Evolutionary conservation across 2,797 vertebrate genomes (phyloP).

Genomic region (Threskiornis aethiopicus): DNA sequence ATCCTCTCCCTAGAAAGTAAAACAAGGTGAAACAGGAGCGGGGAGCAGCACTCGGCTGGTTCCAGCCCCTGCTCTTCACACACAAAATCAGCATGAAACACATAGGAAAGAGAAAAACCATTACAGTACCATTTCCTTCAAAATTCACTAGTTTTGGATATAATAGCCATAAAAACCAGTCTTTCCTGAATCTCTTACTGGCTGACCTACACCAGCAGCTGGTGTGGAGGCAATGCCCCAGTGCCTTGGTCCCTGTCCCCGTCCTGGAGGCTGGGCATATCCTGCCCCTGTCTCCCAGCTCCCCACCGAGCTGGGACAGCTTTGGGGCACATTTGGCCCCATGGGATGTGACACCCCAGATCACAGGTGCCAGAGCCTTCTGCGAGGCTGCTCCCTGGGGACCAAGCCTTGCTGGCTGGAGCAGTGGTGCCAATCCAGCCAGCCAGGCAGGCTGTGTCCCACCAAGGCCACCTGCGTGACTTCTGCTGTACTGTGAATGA

Average conservation of each 20-base stretch:
- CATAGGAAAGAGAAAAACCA: not conserved
- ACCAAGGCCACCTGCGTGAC: not conserved
- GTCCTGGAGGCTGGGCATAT: not conserved
- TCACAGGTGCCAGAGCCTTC: not conserved
- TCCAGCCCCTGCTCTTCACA: not conserved
- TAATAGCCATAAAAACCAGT: not conserved
- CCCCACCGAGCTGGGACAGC: rapidly evolving
- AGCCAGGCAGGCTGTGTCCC: not conserved
- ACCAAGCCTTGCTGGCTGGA: not conserved
- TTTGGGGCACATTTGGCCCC: too few species aligned
- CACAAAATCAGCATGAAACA: not conserved
- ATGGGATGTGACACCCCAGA: not conserved
- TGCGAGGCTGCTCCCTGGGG: not conserved
- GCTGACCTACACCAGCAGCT: not conserved
- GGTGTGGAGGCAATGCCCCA: not conserved
- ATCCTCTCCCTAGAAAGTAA: not conserved
- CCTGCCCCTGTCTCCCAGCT: not conserved
- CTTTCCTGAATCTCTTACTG: not conserved
- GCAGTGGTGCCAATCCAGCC: not conserved
- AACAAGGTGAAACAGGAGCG: not conserved
- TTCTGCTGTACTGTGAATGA: not conserved
- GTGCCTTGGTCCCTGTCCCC: not conserved
- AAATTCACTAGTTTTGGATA: not conserved
- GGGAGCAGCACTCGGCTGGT: not conserved
- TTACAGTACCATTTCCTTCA: not conserved